Evolutionary conservation across 2,888 invertebrate genomes (phyloP).

Genomic region (Halictus quadricinctus): DNA sequence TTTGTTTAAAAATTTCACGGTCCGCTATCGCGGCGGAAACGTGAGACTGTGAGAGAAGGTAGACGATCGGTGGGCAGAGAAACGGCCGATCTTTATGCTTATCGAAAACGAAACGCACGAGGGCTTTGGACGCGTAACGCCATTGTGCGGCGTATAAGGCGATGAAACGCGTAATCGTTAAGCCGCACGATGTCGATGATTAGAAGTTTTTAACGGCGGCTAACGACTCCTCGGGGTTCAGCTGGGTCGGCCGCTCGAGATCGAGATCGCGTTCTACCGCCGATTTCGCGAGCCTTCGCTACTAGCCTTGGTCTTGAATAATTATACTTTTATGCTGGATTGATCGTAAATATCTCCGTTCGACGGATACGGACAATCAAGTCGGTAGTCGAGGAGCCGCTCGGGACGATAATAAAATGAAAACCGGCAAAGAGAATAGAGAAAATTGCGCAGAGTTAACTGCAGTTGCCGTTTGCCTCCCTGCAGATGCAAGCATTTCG

Average conservation of each 20-base stretch:
- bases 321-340: neutral
- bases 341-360: conserved; percentile 17
- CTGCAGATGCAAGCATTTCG: neutral
- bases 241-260: neutral
- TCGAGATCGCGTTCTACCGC: conserved; percentile 2
- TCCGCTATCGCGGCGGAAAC: conserved; percentile 40
- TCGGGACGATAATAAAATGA: neutral
- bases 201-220: conserved; percentile 33
- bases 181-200: conserved; percentile 22
- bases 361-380: conserved; percentile 3
- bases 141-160: conserved; percentile 8
- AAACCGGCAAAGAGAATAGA: neutral
- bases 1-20: conserved; percentile 42
- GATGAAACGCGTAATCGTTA: conserved; percentile 34
- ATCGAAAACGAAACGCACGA: conserved; percentile 14
- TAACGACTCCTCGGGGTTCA: conserved; percentile 1
- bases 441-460: neutral
- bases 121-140: neutral
- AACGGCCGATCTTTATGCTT: neutral
- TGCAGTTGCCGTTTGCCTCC: neutral
- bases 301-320: neutral
- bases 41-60: conserved; percentile 36
- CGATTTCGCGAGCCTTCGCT: neutral
- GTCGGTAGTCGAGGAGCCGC: neutral
- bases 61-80: conserved; percentile 17